Conservation (phyloP, 1,140 invertebrate species). For the Drosophila setifemur region DNA sequence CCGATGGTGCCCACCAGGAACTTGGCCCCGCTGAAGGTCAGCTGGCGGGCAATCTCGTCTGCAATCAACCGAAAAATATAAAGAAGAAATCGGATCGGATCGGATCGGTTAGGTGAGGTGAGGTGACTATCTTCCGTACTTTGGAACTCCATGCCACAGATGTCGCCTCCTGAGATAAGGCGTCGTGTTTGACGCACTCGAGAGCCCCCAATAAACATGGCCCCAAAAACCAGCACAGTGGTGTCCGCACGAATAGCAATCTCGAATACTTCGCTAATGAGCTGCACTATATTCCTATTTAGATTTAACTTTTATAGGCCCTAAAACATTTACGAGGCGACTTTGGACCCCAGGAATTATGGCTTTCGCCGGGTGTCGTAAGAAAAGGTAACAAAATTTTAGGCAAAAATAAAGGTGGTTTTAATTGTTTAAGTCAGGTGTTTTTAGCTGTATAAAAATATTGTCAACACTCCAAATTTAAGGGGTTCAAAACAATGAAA, state of each 20-base stretch:
- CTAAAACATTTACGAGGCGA: neutral
- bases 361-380: too few species aligned
- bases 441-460: too few species aligned
- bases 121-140: conserved; percentile 37
- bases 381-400: too few species aligned
- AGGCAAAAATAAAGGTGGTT: too few species aligned
- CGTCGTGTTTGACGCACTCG: conserved; percentile 16
- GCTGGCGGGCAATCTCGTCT: conserved; percentile 91
- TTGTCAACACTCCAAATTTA: too few species aligned
- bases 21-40: conserved; percentile 86
- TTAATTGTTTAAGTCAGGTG: too few species aligned
- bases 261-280: neutral
- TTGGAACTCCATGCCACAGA: conserved; percentile 5
- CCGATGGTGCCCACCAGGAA: conserved; percentile 86
- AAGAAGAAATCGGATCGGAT: neutral
- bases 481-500: too few species aligned
- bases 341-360: too few species aligned
- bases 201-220: conserved; percentile 19
- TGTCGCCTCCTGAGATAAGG: conserved; percentile 14
- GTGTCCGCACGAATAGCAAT: neutral
- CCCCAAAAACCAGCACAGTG: neutral
- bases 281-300: neutral
- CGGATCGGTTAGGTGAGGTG: neutral
- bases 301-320: neutral
- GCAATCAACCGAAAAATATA: conserved; percentile 9